Evolutionary conservation across 2,888 invertebrate genomes (phyloP), one percentile per base, ranked within the genome.

Genomic region (Maniola hyperantus): DNA sequence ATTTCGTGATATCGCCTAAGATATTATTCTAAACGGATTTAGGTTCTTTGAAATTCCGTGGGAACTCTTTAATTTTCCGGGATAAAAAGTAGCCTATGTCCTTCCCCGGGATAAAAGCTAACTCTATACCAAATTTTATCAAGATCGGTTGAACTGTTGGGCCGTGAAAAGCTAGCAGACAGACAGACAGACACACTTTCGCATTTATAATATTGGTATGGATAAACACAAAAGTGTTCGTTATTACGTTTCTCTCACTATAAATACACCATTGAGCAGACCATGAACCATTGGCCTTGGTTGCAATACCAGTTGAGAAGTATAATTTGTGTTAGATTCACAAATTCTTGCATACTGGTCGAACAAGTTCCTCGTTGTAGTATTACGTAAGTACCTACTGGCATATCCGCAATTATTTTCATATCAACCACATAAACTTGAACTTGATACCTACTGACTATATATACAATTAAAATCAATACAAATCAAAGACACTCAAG

Each of bases 251-350:
- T 2, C 26, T 26, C 26, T 26, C 65, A 61, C 36, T 44, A n/a
- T n/a, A 20, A 8, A 60, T 10, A 33, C 20, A 36, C n/a, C 18
- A 46, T 50, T 18, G 50, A 18, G 34, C 44, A 53, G n/a, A 34
- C 65, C 65, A 48, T 61, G 65, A 65, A 65, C 59, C n/a, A 53
- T 10, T 6, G 26, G 26, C 46, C 48, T 60, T 60, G 39, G 36
- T 54, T 60, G 54, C 39, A 65, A 54, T 36, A 60, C 34, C 53
- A 34, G 34, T 36, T 34, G 39, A 48, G 60, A 36, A 26, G 1
- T 59, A 59, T 48, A 36, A 34, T 60, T 60, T 50, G 34, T 18
- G 48, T 50, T 50, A 50, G 36, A 50, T 61, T 51, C 50, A 34
- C 50, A 61, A 50, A 61, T 61, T 50, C 50, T 48, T 50, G 39